Evolutionary conservation across 2,113 vertebrate genomes (phyloP).

Genomic region (Corapipo altera): DNA sequence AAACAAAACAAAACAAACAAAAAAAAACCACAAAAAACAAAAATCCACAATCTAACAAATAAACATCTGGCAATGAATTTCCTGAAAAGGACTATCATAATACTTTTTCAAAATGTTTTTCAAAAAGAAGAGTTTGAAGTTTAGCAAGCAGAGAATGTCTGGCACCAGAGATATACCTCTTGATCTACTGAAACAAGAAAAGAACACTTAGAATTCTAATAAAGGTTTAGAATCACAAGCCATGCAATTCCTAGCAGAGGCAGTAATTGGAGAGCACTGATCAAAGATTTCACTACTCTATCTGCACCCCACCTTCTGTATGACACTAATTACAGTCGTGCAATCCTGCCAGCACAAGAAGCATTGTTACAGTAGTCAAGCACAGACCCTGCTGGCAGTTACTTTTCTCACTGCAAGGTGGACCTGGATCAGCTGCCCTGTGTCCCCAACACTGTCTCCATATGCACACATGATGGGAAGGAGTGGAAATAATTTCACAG

Average conservation of each 20-base stretch:
- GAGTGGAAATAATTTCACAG: background rate
- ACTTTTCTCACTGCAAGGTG: rapidly evolving
- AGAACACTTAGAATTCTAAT: background rate
- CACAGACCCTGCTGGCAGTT: background rate
- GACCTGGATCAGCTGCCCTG: background rate
- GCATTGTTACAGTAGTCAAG: background rate
- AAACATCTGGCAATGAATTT: background rate
- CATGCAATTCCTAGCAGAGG: background rate
- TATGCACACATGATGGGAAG: background rate
- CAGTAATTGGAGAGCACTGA: background rate
- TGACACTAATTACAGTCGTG: background rate
- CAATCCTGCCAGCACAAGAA: background rate
- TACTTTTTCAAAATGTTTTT: background rate
- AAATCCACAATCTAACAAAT: background rate
- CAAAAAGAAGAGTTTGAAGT: background rate
- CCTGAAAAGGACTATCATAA: background rate
- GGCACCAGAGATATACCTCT: background rate
- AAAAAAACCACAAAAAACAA: background rate
- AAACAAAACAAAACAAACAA: too few relatives aligned
- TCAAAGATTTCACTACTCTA: background rate
- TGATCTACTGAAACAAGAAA: background rate
- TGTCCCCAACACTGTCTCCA: background rate
- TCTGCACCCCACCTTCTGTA: background rate
- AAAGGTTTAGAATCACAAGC: background rate
- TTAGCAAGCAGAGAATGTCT: background rate